Conservation (phyloP, 2,113 vertebrate species). For the Anolis carolinensis region DNA sequence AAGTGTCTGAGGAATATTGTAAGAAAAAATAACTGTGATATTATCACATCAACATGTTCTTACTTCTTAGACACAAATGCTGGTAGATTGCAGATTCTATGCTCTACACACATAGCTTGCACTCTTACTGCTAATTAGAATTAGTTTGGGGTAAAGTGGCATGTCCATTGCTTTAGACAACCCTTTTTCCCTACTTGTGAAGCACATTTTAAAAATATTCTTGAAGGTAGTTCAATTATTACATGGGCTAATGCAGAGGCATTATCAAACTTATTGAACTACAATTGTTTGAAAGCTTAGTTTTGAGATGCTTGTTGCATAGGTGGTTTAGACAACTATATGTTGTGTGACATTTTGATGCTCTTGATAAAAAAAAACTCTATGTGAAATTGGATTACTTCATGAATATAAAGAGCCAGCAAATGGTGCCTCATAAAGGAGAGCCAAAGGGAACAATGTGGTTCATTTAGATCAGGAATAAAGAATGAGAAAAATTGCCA, state of each 20-base stretch:
- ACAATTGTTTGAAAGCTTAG: not conserved
- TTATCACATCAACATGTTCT: too few species aligned
- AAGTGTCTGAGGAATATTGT: not conserved
- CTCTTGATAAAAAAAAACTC: constrained; percentile 45
- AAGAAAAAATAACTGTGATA: not conserved
- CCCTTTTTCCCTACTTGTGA: not conserved
- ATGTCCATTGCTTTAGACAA: not conserved
- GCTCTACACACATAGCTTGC: not conserved
- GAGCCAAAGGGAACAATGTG: constrained; percentile 39
- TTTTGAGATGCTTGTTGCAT: constrained; percentile 33
- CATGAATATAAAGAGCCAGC: constrained; percentile 61
- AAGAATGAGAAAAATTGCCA: not conserved
- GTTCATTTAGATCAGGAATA: not conserved
- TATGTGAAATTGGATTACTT: constrained; percentile 45
- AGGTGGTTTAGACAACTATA: constrained; percentile 40
- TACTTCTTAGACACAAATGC: not conserved
- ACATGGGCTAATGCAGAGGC: too few species aligned
- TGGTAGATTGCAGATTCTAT: not conserved
- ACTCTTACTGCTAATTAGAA: not conserved
- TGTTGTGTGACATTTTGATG: constrained; percentile 34
- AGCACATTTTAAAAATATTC: not conserved
- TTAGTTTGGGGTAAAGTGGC: not conserved
- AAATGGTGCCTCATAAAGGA: constrained; percentile 45
- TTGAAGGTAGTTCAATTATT: not conserved
- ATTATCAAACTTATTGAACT: too few species aligned